A percentile compares a stretch with the other conserved stretches of the same genome.
phyloP scores from a whole-genome alignment of 2,888 invertebrate genomes.

The Urechis unicinctus region DNA sequence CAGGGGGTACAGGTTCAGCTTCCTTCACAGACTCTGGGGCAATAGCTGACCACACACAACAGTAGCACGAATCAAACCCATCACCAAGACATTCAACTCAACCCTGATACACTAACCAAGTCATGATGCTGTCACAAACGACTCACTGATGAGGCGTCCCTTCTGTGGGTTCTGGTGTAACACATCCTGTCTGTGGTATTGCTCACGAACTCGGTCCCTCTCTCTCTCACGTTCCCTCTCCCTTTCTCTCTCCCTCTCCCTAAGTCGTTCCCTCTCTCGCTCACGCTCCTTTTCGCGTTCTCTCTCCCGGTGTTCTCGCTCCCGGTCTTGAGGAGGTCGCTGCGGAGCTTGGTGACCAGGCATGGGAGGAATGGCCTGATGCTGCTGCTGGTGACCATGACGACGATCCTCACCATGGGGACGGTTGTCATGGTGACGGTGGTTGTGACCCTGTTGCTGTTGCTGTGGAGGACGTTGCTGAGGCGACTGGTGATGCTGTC shows the following conservation, averaged over 20 bases:
- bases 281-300: neutral
- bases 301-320: neutral
- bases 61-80: too few species aligned
- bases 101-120: too few species aligned
- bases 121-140: too few species aligned
- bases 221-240: neutral
- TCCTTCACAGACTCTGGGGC: too few species aligned
- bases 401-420: neutral
- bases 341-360: neutral
- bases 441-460: conserved; percentile 11
- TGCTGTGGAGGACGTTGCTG: conserved; percentile 54
- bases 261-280: neutral
- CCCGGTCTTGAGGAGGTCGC: neutral
- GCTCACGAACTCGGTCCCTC: neutral
- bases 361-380: too few species aligned
- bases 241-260: conserved; percentile 1
- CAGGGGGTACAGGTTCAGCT: too few species aligned
- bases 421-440: neutral
- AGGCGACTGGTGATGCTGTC: conserved; percentile 15
- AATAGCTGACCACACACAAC: too few species aligned
- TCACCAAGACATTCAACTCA: too few species aligned
- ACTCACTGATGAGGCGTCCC: neutral
- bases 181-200: neutral
- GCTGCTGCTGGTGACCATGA: too few species aligned
- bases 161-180: neutral